Base-by-base conservation (phyloP, 2,797 vertebrate species). In the Enteromius trimaculatus region DNA sequence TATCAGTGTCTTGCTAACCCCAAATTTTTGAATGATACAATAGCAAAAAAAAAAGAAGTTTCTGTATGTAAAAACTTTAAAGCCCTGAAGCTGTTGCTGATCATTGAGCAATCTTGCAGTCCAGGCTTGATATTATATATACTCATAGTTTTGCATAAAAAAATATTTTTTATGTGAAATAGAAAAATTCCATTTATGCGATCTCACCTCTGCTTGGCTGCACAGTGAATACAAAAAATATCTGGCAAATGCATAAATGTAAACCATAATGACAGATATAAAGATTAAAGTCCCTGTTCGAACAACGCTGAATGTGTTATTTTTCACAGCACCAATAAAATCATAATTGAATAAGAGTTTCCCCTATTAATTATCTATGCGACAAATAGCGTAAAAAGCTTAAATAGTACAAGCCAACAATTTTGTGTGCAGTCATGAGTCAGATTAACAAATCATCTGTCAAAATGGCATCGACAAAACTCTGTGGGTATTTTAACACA, bases 401-500 rank as follows among this genome's bases (percentile, higher is more conserved):
- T 72, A 19, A 70, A 77, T 69, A 39, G 29, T 77, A 72, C 65
- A 68, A 85, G 77, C 71, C 77, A 87, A 84, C 70, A 82, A 82
- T 74, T 81, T 34, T 1, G 58, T 81, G 60, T 60, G 82, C 84
- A 84, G 78, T 85, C 85, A 84, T 39, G 79, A 83, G 84, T 83
- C 82, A 86, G 77, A 79, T 89, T 85, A 87, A 86, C 77, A 81
- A 83, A 85, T 85, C 80, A 83, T 89, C 77, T 81, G 86, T 85
- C 86, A 83, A 86, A 86, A 81, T 69, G 29, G 55, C 82, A 84
- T 84, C 42, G 71, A 87, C 77, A 17, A 80, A 87, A 77, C 71
- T 75, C 72, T 6, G 39, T 81, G 79, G 75, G 66, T 82, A 82
- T 64, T 84, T 86, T 55, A 84, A 84, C 44, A 86, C 72, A 81